Percentiles rank a stretch among this genome's conserved stretches.
phyloP scores from a whole-genome alignment of 2,888 invertebrate genomes.

The Calameuta filiformis region DNA sequence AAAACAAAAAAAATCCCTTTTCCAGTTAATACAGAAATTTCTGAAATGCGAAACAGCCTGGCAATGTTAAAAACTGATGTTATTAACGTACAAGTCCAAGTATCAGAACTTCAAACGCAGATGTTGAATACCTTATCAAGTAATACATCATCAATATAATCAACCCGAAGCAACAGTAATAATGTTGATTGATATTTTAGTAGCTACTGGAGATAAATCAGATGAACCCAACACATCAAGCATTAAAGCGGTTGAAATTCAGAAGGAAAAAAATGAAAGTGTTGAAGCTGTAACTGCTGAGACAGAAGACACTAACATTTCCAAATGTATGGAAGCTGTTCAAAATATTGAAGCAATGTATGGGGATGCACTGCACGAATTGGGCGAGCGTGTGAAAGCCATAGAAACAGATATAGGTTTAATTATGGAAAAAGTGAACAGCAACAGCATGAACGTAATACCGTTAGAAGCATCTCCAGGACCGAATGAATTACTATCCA shows the following conservation, averaged over 20 bases:
- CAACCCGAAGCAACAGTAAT: not conserved
- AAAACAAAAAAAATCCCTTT: not conserved
- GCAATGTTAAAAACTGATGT: constrained; percentile 33
- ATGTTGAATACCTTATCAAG: constrained; percentile 12
- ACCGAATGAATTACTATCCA: constrained; percentile 60
- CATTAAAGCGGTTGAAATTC: not conserved
- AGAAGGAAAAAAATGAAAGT: not conserved
- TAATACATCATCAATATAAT: not conserved
- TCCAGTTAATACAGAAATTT: constrained; percentile 31
- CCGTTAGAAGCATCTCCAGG: constrained; percentile 9
- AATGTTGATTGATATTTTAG: not conserved
- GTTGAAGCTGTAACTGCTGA: not conserved
- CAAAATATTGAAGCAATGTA: constrained; percentile 12
- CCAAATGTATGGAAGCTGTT: constrained; percentile 11
- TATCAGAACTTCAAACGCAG: constrained; percentile 28
- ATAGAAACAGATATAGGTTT: constrained; percentile 59
- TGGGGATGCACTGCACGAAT: constrained; percentile 12
- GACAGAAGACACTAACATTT: not conserved
- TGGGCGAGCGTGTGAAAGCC: constrained; percentile 32
- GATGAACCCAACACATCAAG: not conserved
- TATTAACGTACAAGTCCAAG: constrained; percentile 24
- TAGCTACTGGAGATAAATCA: not conserved
- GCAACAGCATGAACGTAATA: constrained; percentile 8
- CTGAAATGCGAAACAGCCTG: constrained; percentile 33
- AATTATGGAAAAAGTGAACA: constrained; percentile 48